Evolutionary conservation across 1,140 invertebrate species (phyloP), one percentile per base, ranked within the genome.

Genomic region (Tribolium castaneum): DNA sequence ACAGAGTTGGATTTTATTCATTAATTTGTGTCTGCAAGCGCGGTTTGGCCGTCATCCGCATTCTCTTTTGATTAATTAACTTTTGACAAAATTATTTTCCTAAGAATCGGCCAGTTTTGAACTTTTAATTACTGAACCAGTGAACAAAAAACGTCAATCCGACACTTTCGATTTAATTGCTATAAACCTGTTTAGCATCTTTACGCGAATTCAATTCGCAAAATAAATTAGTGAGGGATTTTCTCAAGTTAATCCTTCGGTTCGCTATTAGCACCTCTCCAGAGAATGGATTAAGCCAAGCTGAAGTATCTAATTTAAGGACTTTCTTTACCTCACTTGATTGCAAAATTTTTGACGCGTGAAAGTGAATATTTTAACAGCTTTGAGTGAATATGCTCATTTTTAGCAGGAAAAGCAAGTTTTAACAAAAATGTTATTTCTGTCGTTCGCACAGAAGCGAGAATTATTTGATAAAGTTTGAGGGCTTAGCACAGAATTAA

Each of bases 21-120:
- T 66, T 66, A 66, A 35, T 66, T 66, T 66, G 12, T 35, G 34
- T 66, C 30, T 35, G 3, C 30, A 66, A 34, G 30, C 25, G 2
- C 6, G 51, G 14, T 66, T 66, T n/a, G 30, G 59, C n/a, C 13
- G 59, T 35, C 59, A 66, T 66, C 34, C 14, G 59, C 59, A 66
- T 3, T 66, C 30, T 34, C 30, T 6, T 66, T 66, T 66, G 59
- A 66, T 66, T 35, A 66, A 66, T 66, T 66, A 66, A 13, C 35
- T 66, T 34, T 12, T 35, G 22, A 22, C 14, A 66, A 35, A 66
- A 13, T 34, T 16, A 34, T 66, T 66, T 66, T 34, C 14, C 45
- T n/a, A 25, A 25, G 6, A 7, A 14, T 19, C 12, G 2, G 51
- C 39, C 39, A 45, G 7, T 45, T 45, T 10, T 9, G 9, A 45